Evolutionary conservation across 2,888 invertebrate genomes (phyloP), one percentile per base, ranked within the genome.

Genomic region (Caradrina kadenii): DNA sequence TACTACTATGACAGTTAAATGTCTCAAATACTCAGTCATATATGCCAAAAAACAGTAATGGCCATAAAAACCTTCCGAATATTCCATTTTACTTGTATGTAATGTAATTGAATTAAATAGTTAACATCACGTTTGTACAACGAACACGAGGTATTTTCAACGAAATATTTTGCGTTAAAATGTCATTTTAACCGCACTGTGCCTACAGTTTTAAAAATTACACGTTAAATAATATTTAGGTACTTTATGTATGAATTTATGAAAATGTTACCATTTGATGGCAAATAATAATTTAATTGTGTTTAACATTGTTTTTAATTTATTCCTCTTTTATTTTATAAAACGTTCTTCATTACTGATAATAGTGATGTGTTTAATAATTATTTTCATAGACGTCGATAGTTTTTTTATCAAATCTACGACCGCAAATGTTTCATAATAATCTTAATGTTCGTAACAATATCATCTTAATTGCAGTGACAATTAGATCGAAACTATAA

Each of bases 221-320:
- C 4, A 35, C 8, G 13, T 58, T 19, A 0, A 75, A 62, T 70
- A 45, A 64, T 42, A 55, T 52, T 26, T n/a, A n/a, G n/a, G n/a
- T 39, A 55, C 11, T 48, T 17, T 22, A 26, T 49, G 13, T 60
- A 62, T 63, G n/a, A 66, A 66, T 60, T 76, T 76, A 56, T 45
- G 17, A 31, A 45, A 60, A 22, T 73, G 49, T 63, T 76, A 61
- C 78, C 60, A 72, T 73, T 61, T 62, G 45, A 50, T 39, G 26
- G 31, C 13, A 39, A 66, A 62, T 53, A 45, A 63, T 31, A 70
- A 59, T 71, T 54, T 60, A 42, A 53, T 59, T 45, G n/a, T n/a
- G 42, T 66, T 64, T 49, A 19, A 26, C 2, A 35, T 59, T 49
- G 59, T 49, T 55, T 73, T 72, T 73, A 4, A 73, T 55, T 72